Percentiles rank a stretch among this genome's conserved stretches.
These are phyloP conservation scores for Oopsacas minuta DNA, from an alignment of 37 sponge, comb jelly and placozoan species.

Conservation along the genomic window DNA sequence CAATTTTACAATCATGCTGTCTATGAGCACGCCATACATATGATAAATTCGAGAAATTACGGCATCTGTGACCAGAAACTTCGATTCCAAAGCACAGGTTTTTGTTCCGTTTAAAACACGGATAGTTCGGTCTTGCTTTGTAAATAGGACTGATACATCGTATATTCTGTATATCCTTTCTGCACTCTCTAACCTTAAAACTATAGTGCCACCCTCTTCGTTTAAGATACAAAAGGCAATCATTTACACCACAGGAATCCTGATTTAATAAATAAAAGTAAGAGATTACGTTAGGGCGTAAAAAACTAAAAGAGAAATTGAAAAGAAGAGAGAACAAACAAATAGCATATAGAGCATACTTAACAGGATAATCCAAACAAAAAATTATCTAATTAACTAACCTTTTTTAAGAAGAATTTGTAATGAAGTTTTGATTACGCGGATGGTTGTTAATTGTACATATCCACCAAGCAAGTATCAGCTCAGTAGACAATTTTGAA, in stretches of 20 bases:
- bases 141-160: no score
- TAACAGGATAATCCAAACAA: no score
- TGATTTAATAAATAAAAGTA: not conserved
- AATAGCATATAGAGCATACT: no score
- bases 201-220: not conserved
- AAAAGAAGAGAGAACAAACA: no score
- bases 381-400: no score
- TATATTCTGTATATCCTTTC: not conserved
- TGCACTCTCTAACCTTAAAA: not conserved
- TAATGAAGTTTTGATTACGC: no score
- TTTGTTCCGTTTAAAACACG: not conserved
- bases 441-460: no score
- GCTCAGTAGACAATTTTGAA: no score
- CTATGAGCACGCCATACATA: not conserved
- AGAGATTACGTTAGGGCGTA: not conserved
- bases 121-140: no score
- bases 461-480: no score
- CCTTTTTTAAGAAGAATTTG: no score
- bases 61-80: not conserved
- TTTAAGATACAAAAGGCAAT: not conserved
- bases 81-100: not conserved
- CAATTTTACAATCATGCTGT: not conserved
- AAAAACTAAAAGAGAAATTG: not conserved
- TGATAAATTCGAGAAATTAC: conserved; percentile 2
- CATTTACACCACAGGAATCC: not conserved